phyloP scores from a whole-genome alignment of 2,797 vertebrate genomes.

The Acipenser transmontanus region DNA sequence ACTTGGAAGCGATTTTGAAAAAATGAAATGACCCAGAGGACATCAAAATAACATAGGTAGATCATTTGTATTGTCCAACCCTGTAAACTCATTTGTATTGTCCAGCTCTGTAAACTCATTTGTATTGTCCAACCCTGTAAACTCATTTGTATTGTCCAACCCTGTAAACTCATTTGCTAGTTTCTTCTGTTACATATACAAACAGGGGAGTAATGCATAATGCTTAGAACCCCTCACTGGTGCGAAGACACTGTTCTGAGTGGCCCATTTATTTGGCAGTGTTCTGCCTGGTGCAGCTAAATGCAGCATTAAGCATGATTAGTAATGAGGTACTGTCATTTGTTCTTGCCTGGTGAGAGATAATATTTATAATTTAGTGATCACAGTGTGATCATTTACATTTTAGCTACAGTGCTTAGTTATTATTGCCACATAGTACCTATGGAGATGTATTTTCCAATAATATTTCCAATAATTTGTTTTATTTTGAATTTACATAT shows the following conservation, averaged over 20 bases:
- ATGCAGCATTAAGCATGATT: neutral
- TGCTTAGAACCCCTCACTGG: no score
- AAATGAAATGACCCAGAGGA: slow-evolving; percentile 25
- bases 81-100: neutral
- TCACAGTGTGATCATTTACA: no score
- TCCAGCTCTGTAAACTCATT: no score
- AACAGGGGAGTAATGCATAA: no score
- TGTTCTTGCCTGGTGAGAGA: no score
- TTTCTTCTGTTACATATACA: neutral
- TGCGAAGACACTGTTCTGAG: neutral
- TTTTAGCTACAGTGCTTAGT: no score
- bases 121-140: slow-evolving; percentile 1
- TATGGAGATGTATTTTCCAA: no score
- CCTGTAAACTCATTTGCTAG: neutral
- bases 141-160: slow-evolving; percentile 10
- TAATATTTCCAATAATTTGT: no score
- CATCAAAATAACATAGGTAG: slow-evolving; percentile 13
- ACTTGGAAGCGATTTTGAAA: slow-evolving; percentile 4
- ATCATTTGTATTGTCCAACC: slow-evolving; percentile 9
- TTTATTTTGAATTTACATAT: no score
- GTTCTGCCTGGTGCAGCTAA: neutral
- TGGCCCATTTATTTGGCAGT: neutral
- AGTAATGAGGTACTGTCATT: neutral
- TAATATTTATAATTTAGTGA: no score
- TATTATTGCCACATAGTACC: no score